Percentiles rank a stretch among this genome's conserved stretches.
Evolutionary conservation across 2,888 invertebrate species (phyloP).

Genomic region (Tenthredo amoena): DNA sequence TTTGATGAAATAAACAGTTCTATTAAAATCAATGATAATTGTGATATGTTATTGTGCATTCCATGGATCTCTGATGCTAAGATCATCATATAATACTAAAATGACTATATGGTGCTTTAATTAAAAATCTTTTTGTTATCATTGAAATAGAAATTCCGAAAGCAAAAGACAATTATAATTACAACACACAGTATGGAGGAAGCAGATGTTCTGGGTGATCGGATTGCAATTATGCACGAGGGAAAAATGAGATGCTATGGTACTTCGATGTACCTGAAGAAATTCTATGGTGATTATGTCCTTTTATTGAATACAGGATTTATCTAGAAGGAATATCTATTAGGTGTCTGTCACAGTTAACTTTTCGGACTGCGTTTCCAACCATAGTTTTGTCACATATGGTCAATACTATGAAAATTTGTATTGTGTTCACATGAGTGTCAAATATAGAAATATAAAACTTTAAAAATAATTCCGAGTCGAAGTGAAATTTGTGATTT

Average conservation of each 20-base stretch:
- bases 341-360: background rate
- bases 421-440: background rate
- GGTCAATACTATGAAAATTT: background rate
- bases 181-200: constrained; percentile 98
- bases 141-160: constrained; percentile 79
- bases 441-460: background rate
- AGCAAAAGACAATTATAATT: constrained; percentile 89
- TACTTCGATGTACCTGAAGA: constrained; percentile 91
- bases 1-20: no score
- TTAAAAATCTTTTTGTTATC: background rate
- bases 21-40: background rate
- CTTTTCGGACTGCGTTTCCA: background rate
- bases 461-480: background rate
- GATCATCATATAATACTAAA: background rate
- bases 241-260: constrained; percentile 89
- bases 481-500: constrained; percentile 18
- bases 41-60: no score
- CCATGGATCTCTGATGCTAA: background rate
- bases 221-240: constrained; percentile 91
- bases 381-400: background rate
- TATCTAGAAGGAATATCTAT: background rate
- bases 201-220: constrained; percentile 94
- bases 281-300: constrained; percentile 79
- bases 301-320: background rate
- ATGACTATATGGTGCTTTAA: background rate